These are phyloP conservation scores for Lemur catta DNA, from an alignment of 2,797 vertebrate genomes.

Conservation along the genomic window DNA sequence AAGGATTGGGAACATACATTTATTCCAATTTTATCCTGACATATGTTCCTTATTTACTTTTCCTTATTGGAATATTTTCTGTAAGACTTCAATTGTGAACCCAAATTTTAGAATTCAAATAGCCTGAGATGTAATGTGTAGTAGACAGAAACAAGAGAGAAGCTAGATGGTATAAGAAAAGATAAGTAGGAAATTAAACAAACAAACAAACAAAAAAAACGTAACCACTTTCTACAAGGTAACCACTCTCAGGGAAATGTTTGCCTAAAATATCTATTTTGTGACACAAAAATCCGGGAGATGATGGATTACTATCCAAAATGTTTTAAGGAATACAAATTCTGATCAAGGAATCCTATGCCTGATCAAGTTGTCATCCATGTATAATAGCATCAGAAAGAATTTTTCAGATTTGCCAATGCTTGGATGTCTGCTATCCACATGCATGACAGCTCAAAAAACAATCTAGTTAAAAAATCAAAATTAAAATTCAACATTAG, in stretches of 20 bases:
- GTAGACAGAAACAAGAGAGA: neutral
- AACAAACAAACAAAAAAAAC: no score
- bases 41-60: neutral
- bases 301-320: neutral
- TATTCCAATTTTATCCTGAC: neutral
- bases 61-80: neutral
- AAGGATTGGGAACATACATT: neutral
- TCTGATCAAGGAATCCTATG: neutral
- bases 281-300: neutral
- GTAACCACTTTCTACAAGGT: neutral
- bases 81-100: neutral
- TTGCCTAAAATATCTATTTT: neutral
- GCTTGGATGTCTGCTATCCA: neutral
- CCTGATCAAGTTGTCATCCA: neutral
- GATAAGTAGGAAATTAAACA: neutral
- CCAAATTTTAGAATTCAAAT: neutral
- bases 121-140: neutral
- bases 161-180: neutral
- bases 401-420: neutral
- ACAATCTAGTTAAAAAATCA: neutral
- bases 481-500: neutral
- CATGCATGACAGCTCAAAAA: neutral
- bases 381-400: neutral
- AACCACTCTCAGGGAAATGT: neutral
- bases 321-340: neutral